These are phyloP conservation scores for Dione juno DNA, from an alignment of 2,888 invertebrate genomes.

Conservation along the genomic window DNA sequence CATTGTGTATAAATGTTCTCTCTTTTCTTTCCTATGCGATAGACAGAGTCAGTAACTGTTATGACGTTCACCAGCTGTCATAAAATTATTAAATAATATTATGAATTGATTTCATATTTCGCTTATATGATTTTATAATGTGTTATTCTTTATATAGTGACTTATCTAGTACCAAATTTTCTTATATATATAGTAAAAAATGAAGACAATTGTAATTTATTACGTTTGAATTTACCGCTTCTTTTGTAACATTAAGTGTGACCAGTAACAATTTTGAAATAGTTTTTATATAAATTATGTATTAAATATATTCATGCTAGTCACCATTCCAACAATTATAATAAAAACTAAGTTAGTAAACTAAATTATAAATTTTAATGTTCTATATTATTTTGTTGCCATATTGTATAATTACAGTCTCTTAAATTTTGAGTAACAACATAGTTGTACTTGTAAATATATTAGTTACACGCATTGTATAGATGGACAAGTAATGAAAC, in stretches of 20 bases:
- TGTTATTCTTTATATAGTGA: not conserved
- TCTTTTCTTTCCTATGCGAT: conserved; percentile 29
- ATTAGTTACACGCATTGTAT: conserved; percentile 9
- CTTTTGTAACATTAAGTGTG: conserved; percentile 5
- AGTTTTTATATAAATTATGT: not conserved
- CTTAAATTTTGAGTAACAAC: not conserved
- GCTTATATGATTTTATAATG: not conserved
- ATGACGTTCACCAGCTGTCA: conserved; percentile 47
- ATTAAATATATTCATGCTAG: not conserved
- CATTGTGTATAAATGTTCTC: conserved; percentile 35
- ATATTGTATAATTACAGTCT: not conserved
- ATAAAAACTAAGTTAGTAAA: not conserved
- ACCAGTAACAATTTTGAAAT: conserved; percentile 14
- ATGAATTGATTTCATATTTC: not conserved
- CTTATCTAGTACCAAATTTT: not conserved
- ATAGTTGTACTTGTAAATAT: not conserved
- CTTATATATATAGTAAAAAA: not conserved
- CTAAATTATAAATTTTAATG: not conserved
- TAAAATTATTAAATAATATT: conserved; percentile 12
- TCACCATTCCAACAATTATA: not conserved
- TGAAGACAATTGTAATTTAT: not conserved
- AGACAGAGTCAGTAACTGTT: conserved; percentile 42
- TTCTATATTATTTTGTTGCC: conserved; percentile 9
- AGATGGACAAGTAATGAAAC: not conserved
- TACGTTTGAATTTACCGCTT: conserved; percentile 24